Evolutionary conservation across 2,888 invertebrate species (phyloP).

Genomic region (Metalampra italica): DNA sequence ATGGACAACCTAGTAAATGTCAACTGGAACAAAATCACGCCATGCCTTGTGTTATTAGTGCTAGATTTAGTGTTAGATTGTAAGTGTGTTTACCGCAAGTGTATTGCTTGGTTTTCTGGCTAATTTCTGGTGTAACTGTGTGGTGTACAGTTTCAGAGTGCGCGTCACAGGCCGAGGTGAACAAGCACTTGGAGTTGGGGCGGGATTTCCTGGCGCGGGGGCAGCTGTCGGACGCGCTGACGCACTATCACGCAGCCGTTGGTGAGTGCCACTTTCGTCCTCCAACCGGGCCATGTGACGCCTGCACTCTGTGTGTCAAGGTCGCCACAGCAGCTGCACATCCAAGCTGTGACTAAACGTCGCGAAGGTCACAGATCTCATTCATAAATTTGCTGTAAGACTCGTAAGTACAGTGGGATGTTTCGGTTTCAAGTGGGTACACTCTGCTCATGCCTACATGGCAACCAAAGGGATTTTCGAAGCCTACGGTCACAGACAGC

Average conservation of each 20-base stretch:
- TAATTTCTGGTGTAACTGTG: slow-evolving; percentile 31
- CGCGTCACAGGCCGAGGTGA: slow-evolving; percentile 87
- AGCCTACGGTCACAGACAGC: too few species aligned
- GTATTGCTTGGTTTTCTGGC: slow-evolving; percentile 16
- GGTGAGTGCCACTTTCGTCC: slow-evolving; percentile 77
- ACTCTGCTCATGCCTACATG: too few species aligned
- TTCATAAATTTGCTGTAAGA: slow-evolving; percentile 1
- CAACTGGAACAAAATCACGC: slow-evolving; percentile 81
- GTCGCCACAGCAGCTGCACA: neutral
- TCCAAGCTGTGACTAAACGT: neutral
- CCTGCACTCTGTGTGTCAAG: neutral
- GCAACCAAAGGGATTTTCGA: too few species aligned
- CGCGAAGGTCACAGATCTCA: neutral
- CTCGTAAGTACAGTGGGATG: neutral
- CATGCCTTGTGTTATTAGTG: slow-evolving; percentile 82
- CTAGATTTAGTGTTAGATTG: slow-evolving; percentile 84
- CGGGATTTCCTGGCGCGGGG: slow-evolving; percentile 94
- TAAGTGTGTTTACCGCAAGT: slow-evolving; percentile 46
- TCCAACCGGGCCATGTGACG: slow-evolving; percentile 1
- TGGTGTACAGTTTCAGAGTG: slow-evolving; percentile 82
- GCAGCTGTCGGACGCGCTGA: slow-evolving; percentile 96
- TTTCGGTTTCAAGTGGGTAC: too few species aligned
- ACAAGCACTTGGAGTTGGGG: slow-evolving; percentile 96
- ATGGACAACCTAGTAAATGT: slow-evolving; percentile 76
- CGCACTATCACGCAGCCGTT: slow-evolving; percentile 98